phyloP scores from a whole-genome alignment of 1,140 invertebrate species.

The Papilio polyxenes region DNA sequence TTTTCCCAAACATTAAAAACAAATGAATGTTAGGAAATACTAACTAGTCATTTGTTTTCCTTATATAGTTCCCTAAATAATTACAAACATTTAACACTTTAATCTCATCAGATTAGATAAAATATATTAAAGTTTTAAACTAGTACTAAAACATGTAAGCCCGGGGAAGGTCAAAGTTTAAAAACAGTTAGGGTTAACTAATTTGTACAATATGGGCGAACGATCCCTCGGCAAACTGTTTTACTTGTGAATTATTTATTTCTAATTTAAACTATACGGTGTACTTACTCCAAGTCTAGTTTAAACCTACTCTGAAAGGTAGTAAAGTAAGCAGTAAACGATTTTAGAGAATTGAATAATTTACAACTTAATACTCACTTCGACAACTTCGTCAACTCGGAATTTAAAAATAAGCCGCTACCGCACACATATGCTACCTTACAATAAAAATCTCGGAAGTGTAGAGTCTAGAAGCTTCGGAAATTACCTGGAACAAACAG shows the following conservation, averaged over 20 bases:
- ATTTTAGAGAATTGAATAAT: neutral
- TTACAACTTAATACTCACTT: neutral
- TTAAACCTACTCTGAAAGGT: neutral
- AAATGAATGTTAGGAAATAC: too few relatives aligned
- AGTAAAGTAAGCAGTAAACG: conserved; percentile 4
- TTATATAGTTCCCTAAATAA: too few relatives aligned
- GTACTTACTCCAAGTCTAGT: neutral
- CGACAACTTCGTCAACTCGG: neutral
- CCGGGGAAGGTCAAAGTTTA: conserved; percentile 13
- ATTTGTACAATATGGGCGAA: conserved; percentile 27
- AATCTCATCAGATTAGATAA: conserved; percentile 2
- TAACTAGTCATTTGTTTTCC: too few relatives aligned
- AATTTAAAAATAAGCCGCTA: too few relatives aligned
- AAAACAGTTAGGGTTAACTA: conserved; percentile 27
- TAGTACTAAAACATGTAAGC: conserved; percentile 1
- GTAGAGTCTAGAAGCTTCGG: too few relatives aligned
- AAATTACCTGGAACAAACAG: too few relatives aligned
- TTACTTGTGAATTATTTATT: conserved; percentile 32
- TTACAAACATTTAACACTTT: neutral
- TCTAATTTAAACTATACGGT: conserved; percentile 23
- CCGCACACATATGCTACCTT: too few relatives aligned
- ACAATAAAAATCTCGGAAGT: too few relatives aligned
- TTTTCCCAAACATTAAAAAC: too few relatives aligned
- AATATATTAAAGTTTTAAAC: conserved; percentile 10
- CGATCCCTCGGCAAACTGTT: conserved; percentile 31